Evolutionary conservation across 2,113 vertebrate species (phyloP).

Genomic region (Piprites chloris): DNA sequence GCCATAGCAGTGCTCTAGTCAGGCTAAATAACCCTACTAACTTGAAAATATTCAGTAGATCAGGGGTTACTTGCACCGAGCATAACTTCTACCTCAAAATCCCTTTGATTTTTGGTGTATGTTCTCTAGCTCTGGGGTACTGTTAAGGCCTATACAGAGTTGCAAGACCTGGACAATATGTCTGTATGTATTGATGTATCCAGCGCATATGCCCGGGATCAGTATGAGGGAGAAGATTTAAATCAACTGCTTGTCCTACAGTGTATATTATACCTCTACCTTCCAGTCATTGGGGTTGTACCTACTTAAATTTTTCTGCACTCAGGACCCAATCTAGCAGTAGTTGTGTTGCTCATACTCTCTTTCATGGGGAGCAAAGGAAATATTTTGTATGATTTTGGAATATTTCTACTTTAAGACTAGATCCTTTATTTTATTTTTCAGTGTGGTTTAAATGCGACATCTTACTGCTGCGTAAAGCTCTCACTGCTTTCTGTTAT

Average conservation of each 20-base stretch:
- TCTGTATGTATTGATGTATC: neutral
- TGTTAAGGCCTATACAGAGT: neutral
- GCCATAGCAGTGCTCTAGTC: neutral
- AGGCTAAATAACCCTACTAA: neutral
- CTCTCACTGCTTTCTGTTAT: neutral
- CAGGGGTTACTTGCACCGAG: neutral
- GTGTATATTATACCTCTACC: neutral
- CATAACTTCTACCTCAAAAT: neutral
- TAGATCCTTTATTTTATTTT: neutral
- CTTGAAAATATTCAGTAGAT: neutral
- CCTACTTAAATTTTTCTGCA: neutral
- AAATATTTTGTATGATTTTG: neutral
- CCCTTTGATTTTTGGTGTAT: neutral
- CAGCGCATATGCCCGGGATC: neutral
- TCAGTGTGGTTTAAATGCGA: neutral
- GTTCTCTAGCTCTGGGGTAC: neutral
- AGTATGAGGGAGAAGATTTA: neutral
- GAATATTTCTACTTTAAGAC: neutral
- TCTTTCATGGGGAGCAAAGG: neutral
- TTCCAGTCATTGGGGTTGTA: neutral
- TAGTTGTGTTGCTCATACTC: neutral
- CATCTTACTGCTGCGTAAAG: neutral
- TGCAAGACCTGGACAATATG: neutral
- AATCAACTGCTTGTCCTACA: neutral
- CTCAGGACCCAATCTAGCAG: neutral